Evolutionary conservation across 2,888 invertebrate species (phyloP).

Genomic region (Xestia ashworthii): DNA sequence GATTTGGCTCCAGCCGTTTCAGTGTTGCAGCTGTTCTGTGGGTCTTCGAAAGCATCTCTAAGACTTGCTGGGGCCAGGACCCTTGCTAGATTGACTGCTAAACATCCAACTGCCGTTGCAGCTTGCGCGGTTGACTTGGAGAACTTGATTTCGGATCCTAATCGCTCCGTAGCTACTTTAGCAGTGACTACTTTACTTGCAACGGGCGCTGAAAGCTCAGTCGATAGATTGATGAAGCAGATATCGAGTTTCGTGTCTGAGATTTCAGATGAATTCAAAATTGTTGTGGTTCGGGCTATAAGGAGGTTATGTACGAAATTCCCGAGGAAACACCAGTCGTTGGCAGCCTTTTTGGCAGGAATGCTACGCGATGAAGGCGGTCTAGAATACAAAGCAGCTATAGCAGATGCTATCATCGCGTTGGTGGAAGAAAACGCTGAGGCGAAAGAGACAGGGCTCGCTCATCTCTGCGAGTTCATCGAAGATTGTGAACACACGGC

Average conservation of each 20-base stretch:
- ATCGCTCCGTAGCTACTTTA: conserved; percentile 99
- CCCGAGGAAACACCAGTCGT: conserved; percentile 98
- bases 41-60: conserved; percentile 98
- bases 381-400: conserved; percentile 99
- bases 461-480: conserved; percentile 99
- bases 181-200: conserved; percentile 99
- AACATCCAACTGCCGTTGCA: conserved; percentile 98
- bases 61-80: conserved; percentile 99
- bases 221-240: conserved; percentile 99
- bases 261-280: conserved; percentile 99
- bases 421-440: conserved; percentile 99
- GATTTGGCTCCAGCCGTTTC: conserved; percentile 98
- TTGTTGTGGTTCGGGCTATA: conserved; percentile 98
- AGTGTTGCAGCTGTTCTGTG: conserved; percentile 98
- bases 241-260: conserved; percentile 99
- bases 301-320: conserved; percentile 98
- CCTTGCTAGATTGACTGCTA: conserved; percentile 98
- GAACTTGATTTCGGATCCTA: conserved; percentile 99
- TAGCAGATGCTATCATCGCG: conserved; percentile 99
- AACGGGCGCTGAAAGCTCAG: conserved; percentile 99
- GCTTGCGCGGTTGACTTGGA: conserved; percentile 99
- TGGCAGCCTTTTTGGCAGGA: conserved; percentile 99
- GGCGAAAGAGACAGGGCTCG: conserved; percentile 98
- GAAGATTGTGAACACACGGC: conserved; percentile 99
- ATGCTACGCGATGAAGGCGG: conserved; percentile 99